These are phyloP conservation scores for Panopea generosa DNA, from an alignment of 2,888 invertebrate genomes.

Conservation along the genomic window DNA sequence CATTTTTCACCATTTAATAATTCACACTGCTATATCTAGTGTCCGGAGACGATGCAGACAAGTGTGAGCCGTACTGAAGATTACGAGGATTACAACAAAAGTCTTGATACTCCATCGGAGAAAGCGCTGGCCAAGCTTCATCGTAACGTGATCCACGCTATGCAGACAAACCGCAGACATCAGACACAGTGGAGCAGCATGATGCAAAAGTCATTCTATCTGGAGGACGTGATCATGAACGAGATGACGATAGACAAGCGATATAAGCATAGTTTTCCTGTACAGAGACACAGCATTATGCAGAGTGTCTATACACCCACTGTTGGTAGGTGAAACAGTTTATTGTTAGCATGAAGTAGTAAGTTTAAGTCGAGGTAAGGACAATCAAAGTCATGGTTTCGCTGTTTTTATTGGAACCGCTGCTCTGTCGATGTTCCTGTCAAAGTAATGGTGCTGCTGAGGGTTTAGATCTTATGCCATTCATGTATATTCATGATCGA, in stretches of 20 bases:
- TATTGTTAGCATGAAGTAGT: too few species aligned
- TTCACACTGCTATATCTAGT: too few species aligned
- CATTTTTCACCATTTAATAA: too few species aligned
- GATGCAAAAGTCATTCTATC: slow-evolving; percentile 89
- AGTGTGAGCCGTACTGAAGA: slow-evolving; percentile 79
- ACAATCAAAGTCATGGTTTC: too few species aligned
- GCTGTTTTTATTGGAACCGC: too few species aligned
- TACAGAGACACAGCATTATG: slow-evolving; percentile 56
- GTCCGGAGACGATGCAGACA: slow-evolving; percentile 81
- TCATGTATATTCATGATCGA: too few species aligned
- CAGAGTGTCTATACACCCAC: slow-evolving; percentile 82
- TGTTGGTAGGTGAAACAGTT: slow-evolving; percentile 82
- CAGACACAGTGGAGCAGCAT: slow-evolving; percentile 96
- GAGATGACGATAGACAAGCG: slow-evolving; percentile 84
- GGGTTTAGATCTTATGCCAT: too few species aligned
- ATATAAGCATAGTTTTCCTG: slow-evolving; percentile 66
- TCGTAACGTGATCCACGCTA: slow-evolving; percentile 82
- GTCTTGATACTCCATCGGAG: slow-evolving; percentile 87
- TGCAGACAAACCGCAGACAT: slow-evolving; percentile 96
- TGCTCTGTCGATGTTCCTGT: too few species aligned
- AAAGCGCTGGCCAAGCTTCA: slow-evolving; percentile 95
- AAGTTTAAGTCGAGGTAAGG: too few species aligned
- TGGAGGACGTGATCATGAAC: slow-evolving; percentile 96
- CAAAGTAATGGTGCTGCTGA: too few species aligned
- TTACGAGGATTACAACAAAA: slow-evolving; percentile 80